Evolutionary conservation across 2,888 invertebrate species (phyloP).

Genomic region (Heteromyza rotundicornis): DNA sequence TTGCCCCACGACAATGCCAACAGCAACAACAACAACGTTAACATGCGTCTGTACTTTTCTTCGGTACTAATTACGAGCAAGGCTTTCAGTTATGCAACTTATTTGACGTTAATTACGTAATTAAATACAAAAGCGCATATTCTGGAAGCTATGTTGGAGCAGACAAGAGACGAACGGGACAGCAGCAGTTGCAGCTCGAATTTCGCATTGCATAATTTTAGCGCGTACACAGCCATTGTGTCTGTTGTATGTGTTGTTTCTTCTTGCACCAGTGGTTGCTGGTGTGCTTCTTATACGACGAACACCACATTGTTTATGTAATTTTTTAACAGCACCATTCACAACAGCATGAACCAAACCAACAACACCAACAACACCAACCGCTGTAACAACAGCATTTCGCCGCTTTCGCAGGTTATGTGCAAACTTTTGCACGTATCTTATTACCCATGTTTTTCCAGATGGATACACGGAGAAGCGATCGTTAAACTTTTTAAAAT

Average conservation of each 20-base stretch:
- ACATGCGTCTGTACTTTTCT: background rate
- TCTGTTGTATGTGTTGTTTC: background rate
- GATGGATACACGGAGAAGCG: too few species aligned
- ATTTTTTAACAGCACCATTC: background rate
- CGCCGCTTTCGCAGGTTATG: background rate
- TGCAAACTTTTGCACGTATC: background rate
- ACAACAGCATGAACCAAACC: background rate
- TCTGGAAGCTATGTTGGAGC: background rate
- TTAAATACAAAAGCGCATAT: slow-evolving; percentile 2
- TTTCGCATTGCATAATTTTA: background rate
- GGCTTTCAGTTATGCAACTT: background rate
- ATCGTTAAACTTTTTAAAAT: too few species aligned
- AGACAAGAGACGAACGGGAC: background rate
- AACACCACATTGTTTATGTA: background rate
- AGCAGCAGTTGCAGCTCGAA: background rate
- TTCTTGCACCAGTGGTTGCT: too few species aligned
- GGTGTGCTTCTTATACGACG: too few species aligned
- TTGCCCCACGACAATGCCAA: background rate
- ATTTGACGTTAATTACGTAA: slow-evolving; percentile 1
- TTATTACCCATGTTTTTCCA: too few species aligned
- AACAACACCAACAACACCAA: background rate
- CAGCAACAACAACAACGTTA: too few species aligned
- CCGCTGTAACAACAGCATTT: background rate
- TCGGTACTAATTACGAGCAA: background rate
- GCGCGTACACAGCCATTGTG: background rate